Base-by-base conservation (phyloP, 2,888 invertebrate genomes). In the Ametastegia equiseti region DNA sequence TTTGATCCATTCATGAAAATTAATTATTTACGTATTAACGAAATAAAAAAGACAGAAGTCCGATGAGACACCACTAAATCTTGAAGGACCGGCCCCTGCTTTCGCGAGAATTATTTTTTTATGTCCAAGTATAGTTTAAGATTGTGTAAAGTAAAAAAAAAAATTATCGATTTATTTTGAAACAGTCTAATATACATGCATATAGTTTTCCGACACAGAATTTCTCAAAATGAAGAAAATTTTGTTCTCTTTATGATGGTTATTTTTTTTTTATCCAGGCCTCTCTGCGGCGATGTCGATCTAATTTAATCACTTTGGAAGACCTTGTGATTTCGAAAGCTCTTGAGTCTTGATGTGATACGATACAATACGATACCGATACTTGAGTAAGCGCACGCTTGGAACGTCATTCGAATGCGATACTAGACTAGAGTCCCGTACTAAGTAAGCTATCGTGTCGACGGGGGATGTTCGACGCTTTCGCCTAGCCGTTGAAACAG, bases 401-500 rank as follows among this genome's bases (percentile, higher is more conserved):
- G 47, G 71, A 47, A 11, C 13, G 71, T 45, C 71, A 47, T 23
- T 71, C 23, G 23, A 33, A 69, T 3, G n/a, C n/a, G 27, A 45
- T 11, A 71, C 65, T 67, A 42, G 42, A 71, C 47, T 36, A 47
- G 54, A 75, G 75, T 75, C 75, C 47, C 78, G 78, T 78, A n/a
- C n/a, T n/a, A 78, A 78, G 78, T 78, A 78, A 78, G 63, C 63
- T 78, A 57, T 78, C 78, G 78, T 78, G 78, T 78, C 57, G 60
- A 39, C 36, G 75, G 42, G 57, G 63, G 75, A 71, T 54, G 63
- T 78, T 78, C 78, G 75, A 54, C 54, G 54, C 23, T 75, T 75
- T 75, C 75, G 77, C 67, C 57, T 50, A 80, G 39, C 77, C 78
- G 83, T 81, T n/a, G 86, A 86, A 67, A 87, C 87, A 87, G 84